phyloP scores from a whole-genome alignment of 2,113 vertebrate species.

The sheep (Ovis aries) region ARS-UI_Ramb_v3.0 NC_056056.1:39808501-39809000 shows the following conservation, averaged over 20 bases:
- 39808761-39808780: background rate
- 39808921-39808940: background rate
- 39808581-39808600: background rate
- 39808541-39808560: background rate
- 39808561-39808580: background rate
- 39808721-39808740: background rate
- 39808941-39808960: background rate
- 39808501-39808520: background rate
- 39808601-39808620: background rate
- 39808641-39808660: background rate
- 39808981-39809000: background rate
- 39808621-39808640: background rate
- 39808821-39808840: background rate
- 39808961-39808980: background rate
- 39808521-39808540: background rate
- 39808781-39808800: background rate
- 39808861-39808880: background rate
- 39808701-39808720: background rate
- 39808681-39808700: background rate
- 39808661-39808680: background rate
- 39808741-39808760: background rate
- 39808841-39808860: background rate
- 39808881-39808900: background rate
- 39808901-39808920: background rate
- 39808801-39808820: background rate